Evolutionary conservation across 2,888 invertebrate species (phyloP), one percentile per base, ranked within the genome.

Genomic region (Acholoe squamosa): DNA sequence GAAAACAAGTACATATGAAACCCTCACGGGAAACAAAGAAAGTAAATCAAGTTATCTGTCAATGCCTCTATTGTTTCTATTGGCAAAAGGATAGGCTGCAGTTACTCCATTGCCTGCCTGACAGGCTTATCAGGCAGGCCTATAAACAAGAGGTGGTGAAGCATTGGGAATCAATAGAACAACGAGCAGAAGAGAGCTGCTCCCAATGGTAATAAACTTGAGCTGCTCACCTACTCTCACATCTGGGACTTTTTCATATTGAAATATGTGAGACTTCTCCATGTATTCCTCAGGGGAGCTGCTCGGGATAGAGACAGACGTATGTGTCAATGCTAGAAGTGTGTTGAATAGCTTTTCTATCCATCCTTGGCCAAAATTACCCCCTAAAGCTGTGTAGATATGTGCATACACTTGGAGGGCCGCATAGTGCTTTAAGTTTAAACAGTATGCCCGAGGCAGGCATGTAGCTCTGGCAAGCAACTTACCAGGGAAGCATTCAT

Each of bases 61-160:
- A 61, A n/a, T 61, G 61, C 22, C 61, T 61, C 14, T n/a, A 19
- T 61, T 61, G 61, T 61, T n/a, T 61, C 61, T 61, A 61, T n/a
- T 61, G 61, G 19, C 61, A 61, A 61, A 61, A 19, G n/a, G n/a
- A 61, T 61, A 19, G 61, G 61, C 61, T 43, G 43, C 43, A 43
- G 43, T 43, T 43, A n/a, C 61, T n/a, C 61, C 61, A n/a, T 61
- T n/a, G 12, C 61, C 61, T 19, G 3, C n/a, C 61, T 61, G 61
- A 61, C 61, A 61, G 14, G 61, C 61, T n/a, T 61, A 61, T 61
- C 61, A 19, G 61, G 19, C 61, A n/a, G 61, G n/a, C 19, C 61
- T n/a, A 61, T 61, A 61, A 61, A 61, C 61, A 61, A 61, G 61
- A 61, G 61, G 61, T 61, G 61, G 61, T 61, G 61, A 61, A n/a